A percentile compares a stretch with the other conserved stretches of the same genome.
phyloP scores from a whole-genome alignment of 2,797 vertebrate species.

The Sebastes ruberrimus region DNA sequence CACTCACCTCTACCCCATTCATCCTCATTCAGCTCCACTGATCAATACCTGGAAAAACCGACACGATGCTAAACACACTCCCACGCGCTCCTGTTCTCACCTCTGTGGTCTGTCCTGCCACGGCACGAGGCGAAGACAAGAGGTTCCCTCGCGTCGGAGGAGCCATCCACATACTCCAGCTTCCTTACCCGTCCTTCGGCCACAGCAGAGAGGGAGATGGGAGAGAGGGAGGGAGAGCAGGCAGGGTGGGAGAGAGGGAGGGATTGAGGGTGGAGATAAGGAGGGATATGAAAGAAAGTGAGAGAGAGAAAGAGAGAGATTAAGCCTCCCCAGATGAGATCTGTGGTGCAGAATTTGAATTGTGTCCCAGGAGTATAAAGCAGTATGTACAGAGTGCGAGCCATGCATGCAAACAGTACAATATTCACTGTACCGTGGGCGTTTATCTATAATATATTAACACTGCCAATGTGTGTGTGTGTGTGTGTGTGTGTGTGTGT shows the following conservation, averaged over 20 bases:
- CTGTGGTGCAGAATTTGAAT: constrained; percentile 79
- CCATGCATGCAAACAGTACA: constrained; percentile 54
- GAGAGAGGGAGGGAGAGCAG: constrained; percentile 62
- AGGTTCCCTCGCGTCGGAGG: constrained; percentile 85
- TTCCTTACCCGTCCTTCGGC: constrained; percentile 89
- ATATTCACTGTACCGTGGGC: constrained; percentile 46
- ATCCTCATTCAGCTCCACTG: constrained; percentile 34
- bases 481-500: constrained; percentile 5
- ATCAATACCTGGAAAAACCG: constrained; percentile 57
- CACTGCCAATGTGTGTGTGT: constrained; percentile 22
- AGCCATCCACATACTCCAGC: constrained; percentile 92
- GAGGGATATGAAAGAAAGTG: constrained; percentile 72
- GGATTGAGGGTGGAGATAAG: constrained; percentile 67
- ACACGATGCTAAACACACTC: constrained; percentile 40
- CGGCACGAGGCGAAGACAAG: constrained; percentile 80
- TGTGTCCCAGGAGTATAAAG: constrained; percentile 71
- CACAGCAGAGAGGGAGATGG: constrained; percentile 63
- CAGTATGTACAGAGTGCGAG: constrained; percentile 59
- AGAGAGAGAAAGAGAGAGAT: constrained; percentile 67
- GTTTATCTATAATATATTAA: constrained; percentile 69
- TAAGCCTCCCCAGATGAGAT: constrained; percentile 82
- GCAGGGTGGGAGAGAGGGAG: constrained; percentile 49
- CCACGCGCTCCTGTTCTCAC: constrained; percentile 77
- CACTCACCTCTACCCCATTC: constrained; percentile 44
- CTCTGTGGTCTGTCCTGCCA: constrained; percentile 80